Evolutionary conservation across 2,113 vertebrate species (phyloP).

Genomic region (Misgurnus mizolepis): DNA sequence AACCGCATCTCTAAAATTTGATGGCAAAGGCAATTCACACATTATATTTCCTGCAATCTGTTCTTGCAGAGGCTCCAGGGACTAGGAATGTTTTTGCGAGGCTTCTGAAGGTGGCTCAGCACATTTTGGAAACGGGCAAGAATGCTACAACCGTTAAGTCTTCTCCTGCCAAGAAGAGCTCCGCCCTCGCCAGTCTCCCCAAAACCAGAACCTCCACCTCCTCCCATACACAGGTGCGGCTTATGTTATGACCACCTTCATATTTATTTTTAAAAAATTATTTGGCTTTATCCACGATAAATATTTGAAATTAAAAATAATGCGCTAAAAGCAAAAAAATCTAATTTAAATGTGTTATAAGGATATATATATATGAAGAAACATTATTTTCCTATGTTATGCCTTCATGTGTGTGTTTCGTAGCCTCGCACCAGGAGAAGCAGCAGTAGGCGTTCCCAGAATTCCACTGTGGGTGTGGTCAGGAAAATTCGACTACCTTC

Average conservation of each 20-base stretch:
- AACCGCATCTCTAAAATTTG: neutral
- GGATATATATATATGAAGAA: too few species aligned
- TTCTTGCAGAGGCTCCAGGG: conserved; percentile 46
- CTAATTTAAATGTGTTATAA: too few species aligned
- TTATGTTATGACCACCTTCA: neutral
- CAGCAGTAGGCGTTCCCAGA: conserved; percentile 51
- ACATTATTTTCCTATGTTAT: neutral
- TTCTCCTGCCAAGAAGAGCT: conserved; percentile 40
- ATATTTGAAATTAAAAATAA: too few species aligned
- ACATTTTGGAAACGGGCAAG: conserved; percentile 57
- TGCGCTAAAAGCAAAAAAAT: too few species aligned
- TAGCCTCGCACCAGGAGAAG: conserved; percentile 57
- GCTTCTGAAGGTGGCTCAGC: conserved; percentile 62
- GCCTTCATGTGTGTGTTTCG: conserved; percentile 40
- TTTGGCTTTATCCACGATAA: too few species aligned
- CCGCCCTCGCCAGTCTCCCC: conserved; percentile 30
- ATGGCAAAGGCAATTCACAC: neutral
- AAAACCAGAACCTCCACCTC: conserved; percentile 51
- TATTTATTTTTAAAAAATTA: neutral
- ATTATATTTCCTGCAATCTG: neutral
- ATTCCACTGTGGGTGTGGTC: conserved; percentile 20
- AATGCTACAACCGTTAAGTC: conserved; percentile 42
- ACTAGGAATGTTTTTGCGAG: conserved; percentile 59
- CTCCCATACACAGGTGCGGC: conserved; percentile 61
- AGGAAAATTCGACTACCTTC: conserved; percentile 22